Percentiles rank a stretch among this genome's conserved stretches.
phyloP scores from a whole-genome alignment of 2,888 invertebrate species.

The Odontothrips loti region DNA sequence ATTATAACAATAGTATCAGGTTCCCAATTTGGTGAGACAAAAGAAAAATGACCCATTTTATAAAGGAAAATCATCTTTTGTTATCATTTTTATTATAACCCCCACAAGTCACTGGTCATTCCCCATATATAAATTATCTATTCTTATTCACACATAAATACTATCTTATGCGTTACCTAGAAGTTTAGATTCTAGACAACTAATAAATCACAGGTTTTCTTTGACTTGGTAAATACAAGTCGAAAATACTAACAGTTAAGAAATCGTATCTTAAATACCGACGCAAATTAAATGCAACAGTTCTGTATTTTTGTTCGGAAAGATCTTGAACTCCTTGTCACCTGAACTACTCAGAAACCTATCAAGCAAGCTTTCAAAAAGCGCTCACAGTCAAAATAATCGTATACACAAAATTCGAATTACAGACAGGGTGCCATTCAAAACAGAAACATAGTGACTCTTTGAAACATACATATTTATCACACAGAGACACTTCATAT shows the following conservation, averaged over 20 bases:
- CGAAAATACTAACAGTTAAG: constrained; percentile 5
- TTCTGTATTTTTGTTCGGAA: constrained; percentile 2
- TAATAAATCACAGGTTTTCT: constrained; percentile 1
- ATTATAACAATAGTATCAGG: constrained; percentile 12
- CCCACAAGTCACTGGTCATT: constrained; percentile 20
- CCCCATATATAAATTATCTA: constrained; percentile 23
- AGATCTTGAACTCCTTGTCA: neutral
- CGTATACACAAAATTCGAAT: too few species aligned
- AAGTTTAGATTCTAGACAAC: constrained; percentile 8
- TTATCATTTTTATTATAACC: neutral
- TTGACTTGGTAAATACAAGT: neutral
- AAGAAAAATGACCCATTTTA: neutral
- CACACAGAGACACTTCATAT: neutral
- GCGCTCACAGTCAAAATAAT: too few species aligned
- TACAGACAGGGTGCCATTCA: neutral
- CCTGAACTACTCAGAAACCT: too few species aligned
- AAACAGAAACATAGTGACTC: neutral
- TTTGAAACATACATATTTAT: neutral
- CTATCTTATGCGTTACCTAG: constrained; percentile 15
- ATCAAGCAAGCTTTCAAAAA: too few species aligned
- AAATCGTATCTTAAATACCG: neutral
- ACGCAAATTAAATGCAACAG: constrained; percentile 26
- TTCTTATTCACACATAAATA: constrained; percentile 7
- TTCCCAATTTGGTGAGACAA: neutral
- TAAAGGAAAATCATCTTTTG: neutral